phyloP scores from a whole-genome alignment of 23 tunicate species.

The Diplosoma virens region DNA sequence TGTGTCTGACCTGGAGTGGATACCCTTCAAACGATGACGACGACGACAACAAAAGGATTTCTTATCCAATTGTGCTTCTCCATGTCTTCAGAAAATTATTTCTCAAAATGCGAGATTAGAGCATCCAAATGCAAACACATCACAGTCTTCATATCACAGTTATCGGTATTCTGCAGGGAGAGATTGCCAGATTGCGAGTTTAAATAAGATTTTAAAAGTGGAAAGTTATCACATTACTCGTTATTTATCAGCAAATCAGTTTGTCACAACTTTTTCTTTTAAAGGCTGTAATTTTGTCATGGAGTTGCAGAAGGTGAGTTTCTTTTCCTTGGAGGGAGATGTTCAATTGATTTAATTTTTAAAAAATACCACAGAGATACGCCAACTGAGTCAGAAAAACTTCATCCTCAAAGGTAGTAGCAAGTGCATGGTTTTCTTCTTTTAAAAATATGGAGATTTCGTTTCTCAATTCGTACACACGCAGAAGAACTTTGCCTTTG shows the following conservation, averaged over 20 bases:
- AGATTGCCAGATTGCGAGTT: slow-evolving; percentile 28
- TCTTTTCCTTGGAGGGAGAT: too few relatives aligned
- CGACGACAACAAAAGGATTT: slow-evolving; percentile 35
- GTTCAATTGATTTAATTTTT: too few relatives aligned
- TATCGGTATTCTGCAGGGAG: slow-evolving; percentile 25
- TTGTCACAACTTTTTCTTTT: slow-evolving; percentile 26
- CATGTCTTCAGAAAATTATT: slow-evolving; percentile 32
- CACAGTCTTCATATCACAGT: slow-evolving; percentile 22
- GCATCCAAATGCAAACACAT: slow-evolving; percentile 34
- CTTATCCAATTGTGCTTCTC: slow-evolving; percentile 36
- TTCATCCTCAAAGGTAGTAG: too few relatives aligned
- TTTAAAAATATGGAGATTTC: too few relatives aligned
- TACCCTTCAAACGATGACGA: too few relatives aligned
- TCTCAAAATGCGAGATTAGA: slow-evolving; percentile 30
- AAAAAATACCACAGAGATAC: too few relatives aligned
- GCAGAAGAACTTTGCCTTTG: too few relatives aligned
- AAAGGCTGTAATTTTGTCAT: slow-evolving; percentile 28
- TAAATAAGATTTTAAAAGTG: slow-evolving; percentile 31
- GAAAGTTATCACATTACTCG: slow-evolving; percentile 25
- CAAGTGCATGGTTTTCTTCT: too few relatives aligned
- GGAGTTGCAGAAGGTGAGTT: too few relatives aligned
- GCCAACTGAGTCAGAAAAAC: too few relatives aligned
- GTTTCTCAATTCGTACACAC: too few relatives aligned
- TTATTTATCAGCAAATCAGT: slow-evolving; percentile 30
- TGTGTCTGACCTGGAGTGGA: too few relatives aligned